A percentile compares a stretch with the other conserved stretches of the same genome.
Evolutionary conservation across 2,888 invertebrate genomes (phyloP).

Genomic region (Malachius bipustulatus): DNA sequence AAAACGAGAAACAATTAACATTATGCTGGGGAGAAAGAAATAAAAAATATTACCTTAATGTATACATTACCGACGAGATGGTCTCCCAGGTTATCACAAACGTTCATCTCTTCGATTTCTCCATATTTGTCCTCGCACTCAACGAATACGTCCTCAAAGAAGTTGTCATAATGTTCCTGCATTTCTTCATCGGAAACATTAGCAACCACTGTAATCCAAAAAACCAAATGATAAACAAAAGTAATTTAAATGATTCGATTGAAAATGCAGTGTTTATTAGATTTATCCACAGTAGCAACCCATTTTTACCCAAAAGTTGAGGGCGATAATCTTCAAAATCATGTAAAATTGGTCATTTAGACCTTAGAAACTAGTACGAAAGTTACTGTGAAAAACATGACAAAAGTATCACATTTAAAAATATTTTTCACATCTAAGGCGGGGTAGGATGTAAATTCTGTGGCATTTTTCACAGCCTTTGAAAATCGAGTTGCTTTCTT

Average conservation of each 20-base stretch:
- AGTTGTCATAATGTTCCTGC: slow-evolving; percentile 99
- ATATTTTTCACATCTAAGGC: no score
- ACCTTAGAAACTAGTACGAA: no score
- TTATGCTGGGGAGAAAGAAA: neutral
- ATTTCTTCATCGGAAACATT: slow-evolving; percentile 96
- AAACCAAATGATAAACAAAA: slow-evolving; percentile 1
- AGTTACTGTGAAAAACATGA: no score
- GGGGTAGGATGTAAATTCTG: no score
- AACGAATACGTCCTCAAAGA: slow-evolving; percentile 98
- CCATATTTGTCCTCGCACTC: slow-evolving; percentile 99
- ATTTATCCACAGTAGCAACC: slow-evolving; percentile 3
- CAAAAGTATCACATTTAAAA: no score
- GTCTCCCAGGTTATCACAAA: slow-evolving; percentile 98
- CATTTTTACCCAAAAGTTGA: neutral
- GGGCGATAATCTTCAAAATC: neutral
- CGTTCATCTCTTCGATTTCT: slow-evolving; percentile 99
- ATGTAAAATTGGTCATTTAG: no score
- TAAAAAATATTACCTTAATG: slow-evolving; percentile 66
- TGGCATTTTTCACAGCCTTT: no score
- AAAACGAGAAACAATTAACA: no score
- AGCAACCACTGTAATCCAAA: slow-evolving; percentile 55
- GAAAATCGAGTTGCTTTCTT: no score
- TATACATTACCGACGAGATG: slow-evolving; percentile 99
- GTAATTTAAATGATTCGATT: slow-evolving; percentile 1
- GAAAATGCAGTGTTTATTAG: no score